phyloP scores from a whole-genome alignment of 2,888 invertebrate genomes.

The Psylliodes chrysocephalus region DNA sequence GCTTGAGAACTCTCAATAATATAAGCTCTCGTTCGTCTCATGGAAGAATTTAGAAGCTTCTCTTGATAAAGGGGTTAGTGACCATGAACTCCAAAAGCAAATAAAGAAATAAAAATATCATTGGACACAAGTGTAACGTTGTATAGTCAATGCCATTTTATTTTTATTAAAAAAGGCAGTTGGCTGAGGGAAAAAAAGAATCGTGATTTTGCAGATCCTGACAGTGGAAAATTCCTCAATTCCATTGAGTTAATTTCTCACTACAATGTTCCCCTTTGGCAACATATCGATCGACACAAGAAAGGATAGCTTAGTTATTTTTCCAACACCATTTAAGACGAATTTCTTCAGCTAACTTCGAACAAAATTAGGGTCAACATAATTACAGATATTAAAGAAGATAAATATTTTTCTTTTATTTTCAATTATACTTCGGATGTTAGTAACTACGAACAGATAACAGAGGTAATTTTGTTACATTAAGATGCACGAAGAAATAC shows the following conservation, averaged over 20 bases:
- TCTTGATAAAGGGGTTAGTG: background rate
- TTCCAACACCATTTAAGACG: background rate
- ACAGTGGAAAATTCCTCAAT: background rate
- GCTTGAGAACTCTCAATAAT: background rate
- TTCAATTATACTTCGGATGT: background rate
- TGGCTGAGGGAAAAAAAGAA: background rate
- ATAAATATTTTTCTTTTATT: background rate
- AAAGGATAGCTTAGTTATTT: background rate
- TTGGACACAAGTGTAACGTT: background rate
- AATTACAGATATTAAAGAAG: background rate
- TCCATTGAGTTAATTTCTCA: background rate
- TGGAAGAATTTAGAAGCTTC: background rate
- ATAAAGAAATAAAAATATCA: background rate
- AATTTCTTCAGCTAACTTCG: background rate
- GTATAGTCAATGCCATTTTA: background rate
- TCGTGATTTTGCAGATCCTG: background rate
- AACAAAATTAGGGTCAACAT: background rate
- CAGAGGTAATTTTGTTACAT: background rate
- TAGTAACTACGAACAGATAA: no score
- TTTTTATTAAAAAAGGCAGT: background rate
- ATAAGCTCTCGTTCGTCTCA: background rate
- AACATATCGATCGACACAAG: background rate
- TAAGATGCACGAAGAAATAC: background rate
- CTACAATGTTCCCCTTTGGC: background rate
- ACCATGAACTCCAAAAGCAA: background rate